phyloP scores from a whole-genome alignment of 2,113 vertebrate genomes.

The Melospiza georgiana region DNA sequence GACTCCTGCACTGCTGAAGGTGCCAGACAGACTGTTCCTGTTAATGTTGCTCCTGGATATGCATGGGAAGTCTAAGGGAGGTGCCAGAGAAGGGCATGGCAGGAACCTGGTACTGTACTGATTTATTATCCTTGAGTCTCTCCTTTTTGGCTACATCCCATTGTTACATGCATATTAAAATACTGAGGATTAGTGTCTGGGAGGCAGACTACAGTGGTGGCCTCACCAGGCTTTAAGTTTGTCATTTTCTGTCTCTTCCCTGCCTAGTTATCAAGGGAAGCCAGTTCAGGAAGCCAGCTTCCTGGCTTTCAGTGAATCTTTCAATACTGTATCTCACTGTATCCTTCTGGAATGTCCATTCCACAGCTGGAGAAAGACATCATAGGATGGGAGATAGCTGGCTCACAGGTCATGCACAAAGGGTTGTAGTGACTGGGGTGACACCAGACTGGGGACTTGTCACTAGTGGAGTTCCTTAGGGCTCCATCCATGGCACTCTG shows the following conservation, averaged over 20 bases:
- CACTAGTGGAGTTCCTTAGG: background rate
- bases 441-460: background rate
- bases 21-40: background rate
- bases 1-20: background rate
- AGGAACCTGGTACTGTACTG: background rate
- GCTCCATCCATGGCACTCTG: background rate
- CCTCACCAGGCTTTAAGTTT: background rate
- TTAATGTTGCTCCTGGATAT: background rate
- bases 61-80: background rate
- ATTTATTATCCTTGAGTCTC: background rate
- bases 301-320: background rate
- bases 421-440: background rate
- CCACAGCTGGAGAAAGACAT: background rate
- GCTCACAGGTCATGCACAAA: rapidly evolving
- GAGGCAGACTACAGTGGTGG: background rate
- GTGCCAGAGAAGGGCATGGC: background rate
- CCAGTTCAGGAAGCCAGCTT: background rate
- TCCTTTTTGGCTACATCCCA: background rate
- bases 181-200: background rate
- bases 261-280: background rate
- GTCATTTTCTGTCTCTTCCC: background rate
- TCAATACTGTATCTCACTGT: background rate
- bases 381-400: background rate
- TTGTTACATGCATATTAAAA: background rate
- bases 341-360: background rate